These are phyloP conservation scores for Candidula unifasciata DNA, from an alignment of 2,888 invertebrate genomes.

Conservation along the genomic window DNA sequence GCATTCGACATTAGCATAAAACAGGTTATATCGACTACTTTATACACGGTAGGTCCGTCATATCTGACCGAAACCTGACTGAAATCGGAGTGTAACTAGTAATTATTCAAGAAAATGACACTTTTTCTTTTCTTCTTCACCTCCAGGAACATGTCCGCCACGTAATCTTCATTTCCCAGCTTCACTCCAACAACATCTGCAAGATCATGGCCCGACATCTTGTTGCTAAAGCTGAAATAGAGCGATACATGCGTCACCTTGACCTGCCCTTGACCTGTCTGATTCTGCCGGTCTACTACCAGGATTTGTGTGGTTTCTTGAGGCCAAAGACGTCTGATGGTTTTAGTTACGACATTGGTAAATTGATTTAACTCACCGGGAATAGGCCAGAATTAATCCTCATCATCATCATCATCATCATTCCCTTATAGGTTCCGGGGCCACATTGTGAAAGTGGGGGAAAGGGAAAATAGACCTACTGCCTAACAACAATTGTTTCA, in stretches of 20 bases:
- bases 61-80: no score
- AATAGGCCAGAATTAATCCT: constrained; percentile 39
- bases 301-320: constrained; percentile 61
- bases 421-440: no score
- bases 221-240: constrained; percentile 72
- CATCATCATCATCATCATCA: no score
- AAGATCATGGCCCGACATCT: constrained; percentile 70
- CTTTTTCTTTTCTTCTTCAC: background rate
- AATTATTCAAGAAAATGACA: no score
- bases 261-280: constrained; percentile 68
- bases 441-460: no score
- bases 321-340: constrained; percentile 37
- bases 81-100: no score
- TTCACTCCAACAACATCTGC: constrained; percentile 64
- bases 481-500: no score
- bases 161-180: constrained; percentile 72
- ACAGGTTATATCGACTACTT: no score
- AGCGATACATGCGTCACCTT: constrained; percentile 63
- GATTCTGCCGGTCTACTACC: constrained; percentile 71
- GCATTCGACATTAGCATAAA: no score
- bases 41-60: no score
- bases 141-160: constrained; percentile 61
- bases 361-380: no score
- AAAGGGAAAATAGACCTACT: no score
- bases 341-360: constrained; percentile 36